These are phyloP conservation scores for Grus americana DNA, from an alignment of 2,113 vertebrate species.

Conservation along the genomic window DNA sequence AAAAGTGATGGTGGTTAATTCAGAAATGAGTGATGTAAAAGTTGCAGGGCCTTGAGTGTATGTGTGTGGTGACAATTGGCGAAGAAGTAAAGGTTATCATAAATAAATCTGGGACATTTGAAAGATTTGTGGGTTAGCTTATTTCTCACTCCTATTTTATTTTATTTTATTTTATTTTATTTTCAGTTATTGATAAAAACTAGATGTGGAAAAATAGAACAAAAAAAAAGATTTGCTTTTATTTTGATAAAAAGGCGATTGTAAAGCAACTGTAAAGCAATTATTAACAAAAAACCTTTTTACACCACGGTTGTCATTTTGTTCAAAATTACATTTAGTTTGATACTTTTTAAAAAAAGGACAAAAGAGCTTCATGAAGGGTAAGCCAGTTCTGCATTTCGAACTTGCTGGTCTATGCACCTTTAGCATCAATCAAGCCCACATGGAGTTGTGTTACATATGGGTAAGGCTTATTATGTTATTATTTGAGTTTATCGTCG, in stretches of 20 bases:
- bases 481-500: conserved; percentile 38
- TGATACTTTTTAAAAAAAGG: background rate
- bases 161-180: background rate
- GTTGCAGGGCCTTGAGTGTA: background rate
- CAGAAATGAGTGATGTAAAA: background rate
- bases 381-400: background rate
- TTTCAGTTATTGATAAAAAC: background rate
- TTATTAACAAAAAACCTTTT: background rate
- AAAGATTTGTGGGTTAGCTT: background rate
- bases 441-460: background rate
- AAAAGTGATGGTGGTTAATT: background rate
- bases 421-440: background rate
- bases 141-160: background rate
- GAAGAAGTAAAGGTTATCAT: background rate
- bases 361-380: background rate
- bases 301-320: background rate
- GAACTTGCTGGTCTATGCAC: background rate
- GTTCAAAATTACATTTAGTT: background rate
- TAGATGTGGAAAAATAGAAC: background rate
- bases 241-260: background rate
- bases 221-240: background rate
- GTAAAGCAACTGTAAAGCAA: background rate
- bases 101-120: background rate
- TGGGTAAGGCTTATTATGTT: background rate
- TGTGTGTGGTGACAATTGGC: background rate